phyloP scores from a whole-genome alignment of 2,113 vertebrate genomes.

The Pygoscelis adeliae region DNA sequence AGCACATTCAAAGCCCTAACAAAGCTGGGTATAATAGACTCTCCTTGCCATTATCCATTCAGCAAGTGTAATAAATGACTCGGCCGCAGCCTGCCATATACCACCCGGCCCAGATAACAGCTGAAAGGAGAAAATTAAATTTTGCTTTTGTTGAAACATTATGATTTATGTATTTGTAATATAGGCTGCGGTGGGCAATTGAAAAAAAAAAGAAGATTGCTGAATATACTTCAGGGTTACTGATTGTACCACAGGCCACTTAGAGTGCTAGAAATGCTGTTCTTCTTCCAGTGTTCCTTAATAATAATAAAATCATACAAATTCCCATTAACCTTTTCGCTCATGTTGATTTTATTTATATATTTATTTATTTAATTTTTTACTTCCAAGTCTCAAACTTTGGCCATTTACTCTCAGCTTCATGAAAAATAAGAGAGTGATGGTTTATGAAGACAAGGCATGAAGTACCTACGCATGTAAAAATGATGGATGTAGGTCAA shows the following conservation, averaged over 20 bases:
- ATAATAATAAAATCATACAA: slow-evolving; percentile 47
- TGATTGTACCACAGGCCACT: slow-evolving; percentile 75
- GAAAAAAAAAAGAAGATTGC: slow-evolving; percentile 72
- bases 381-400: neutral
- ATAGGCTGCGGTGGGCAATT: slow-evolving; percentile 84
- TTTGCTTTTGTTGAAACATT: slow-evolving; percentile 98
- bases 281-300: slow-evolving; percentile 33
- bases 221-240: slow-evolving; percentile 75
- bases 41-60: slow-evolving; percentile 93
- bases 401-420: neutral
- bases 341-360: slow-evolving; percentile 12
- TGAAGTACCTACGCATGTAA: slow-evolving; percentile 27
- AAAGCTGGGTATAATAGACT: slow-evolving; percentile 88
- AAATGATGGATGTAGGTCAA: slow-evolving; percentile 74
- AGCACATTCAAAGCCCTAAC: slow-evolving; percentile 83
- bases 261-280: slow-evolving; percentile 43
- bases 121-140: slow-evolving; percentile 96
- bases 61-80: slow-evolving; percentile 95
- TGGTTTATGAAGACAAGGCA: slow-evolving; percentile 45
- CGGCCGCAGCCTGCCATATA: slow-evolving; percentile 86
- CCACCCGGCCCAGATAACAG: slow-evolving; percentile 91
- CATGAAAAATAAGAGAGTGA: slow-evolving; percentile 61
- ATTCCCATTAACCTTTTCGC: slow-evolving; percentile 44
- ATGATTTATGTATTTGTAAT: slow-evolving; percentile 99
- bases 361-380: neutral